Evolutionary conservation across 1,140 invertebrate species (phyloP), one percentile per base, ranked within the genome.

Genomic region (Tetranychus urticae): DNA sequence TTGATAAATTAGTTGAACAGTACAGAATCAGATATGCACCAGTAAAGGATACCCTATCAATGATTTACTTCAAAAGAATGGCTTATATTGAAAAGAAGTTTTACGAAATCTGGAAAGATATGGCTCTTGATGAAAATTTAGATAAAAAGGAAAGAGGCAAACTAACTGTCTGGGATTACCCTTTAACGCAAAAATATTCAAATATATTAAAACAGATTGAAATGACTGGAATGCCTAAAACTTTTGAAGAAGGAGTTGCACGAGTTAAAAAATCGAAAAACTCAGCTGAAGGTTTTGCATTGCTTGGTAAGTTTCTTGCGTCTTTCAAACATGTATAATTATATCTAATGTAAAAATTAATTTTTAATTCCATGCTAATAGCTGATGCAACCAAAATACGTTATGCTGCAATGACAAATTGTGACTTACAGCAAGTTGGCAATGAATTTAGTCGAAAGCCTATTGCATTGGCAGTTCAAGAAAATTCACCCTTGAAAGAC

Each of bases 171-270:
- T 98, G 92, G 92, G 92, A 97, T 71, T 98, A 97, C 73, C 93
- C 93, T 0, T 89, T 96, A 0, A 91, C 87, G 67, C 91, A 97
- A 71, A 97, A 93, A 68, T 98, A 92, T 71, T 96, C 89, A 1
- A 97, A 97, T 72, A 93, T 98, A 81, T 94, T 90, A 83, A 85
- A 92, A 70, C 87, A 88, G 0, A 97, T 97, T 90, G 81, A 85
- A 67, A 88, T 92, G 65, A 83, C 88, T 0, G 78, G 76, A 0
- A 78, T 96, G 33, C 91, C 92, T 0, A 74, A 77, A 23, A 45
- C 57, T 14, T 58, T 58, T 45, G 57, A 58, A 13, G 57, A 59
- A 45, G 64, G 62, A 1, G 69, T 96, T 0, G 72, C 77, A 13
- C 76, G 88, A 63, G 88, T 97, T 0, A 66, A 69, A 56, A 60